These are phyloP conservation scores for Pseudocheirus occidentalis DNA, from an alignment of 2,797 vertebrate genomes.

Conservation along the genomic window DNA sequence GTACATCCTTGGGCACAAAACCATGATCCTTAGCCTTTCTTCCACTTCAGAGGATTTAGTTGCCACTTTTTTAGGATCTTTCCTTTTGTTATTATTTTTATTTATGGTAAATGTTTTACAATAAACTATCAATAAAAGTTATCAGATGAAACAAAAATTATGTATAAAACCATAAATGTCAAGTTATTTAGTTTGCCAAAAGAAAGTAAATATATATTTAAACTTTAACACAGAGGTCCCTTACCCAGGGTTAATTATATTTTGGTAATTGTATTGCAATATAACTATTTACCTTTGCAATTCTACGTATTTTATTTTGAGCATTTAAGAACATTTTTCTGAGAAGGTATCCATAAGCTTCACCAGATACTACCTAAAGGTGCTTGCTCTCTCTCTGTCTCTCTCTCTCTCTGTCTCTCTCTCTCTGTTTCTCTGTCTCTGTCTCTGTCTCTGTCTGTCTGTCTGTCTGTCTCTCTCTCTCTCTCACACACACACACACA, in stretches of 20 bases:
- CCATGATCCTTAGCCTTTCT: constrained; percentile 36
- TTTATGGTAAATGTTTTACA: background rate
- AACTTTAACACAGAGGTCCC: background rate
- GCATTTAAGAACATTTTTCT: background rate
- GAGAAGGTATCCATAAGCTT: background rate
- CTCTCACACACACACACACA: too few relatives aligned
- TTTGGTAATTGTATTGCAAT: background rate
- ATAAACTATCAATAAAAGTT: background rate
- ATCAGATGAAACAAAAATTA: background rate
- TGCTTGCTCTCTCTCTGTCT: background rate
- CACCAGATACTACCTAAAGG: background rate
- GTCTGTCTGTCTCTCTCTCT: background rate
- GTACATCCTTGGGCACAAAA: background rate
- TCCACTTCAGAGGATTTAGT: constrained; percentile 18
- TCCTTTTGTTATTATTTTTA: background rate
- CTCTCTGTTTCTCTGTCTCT: background rate
- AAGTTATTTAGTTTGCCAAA: background rate
- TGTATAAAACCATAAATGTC: background rate
- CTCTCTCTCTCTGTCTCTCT: background rate
- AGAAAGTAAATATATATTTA: background rate
- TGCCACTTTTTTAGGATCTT: background rate
- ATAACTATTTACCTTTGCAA: background rate
- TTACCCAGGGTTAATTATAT: background rate
- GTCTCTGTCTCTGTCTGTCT: too few relatives aligned
- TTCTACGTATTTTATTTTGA: background rate